Conservation (phyloP, 2,113 vertebrate species). For the Electrona antarctica region DNA sequence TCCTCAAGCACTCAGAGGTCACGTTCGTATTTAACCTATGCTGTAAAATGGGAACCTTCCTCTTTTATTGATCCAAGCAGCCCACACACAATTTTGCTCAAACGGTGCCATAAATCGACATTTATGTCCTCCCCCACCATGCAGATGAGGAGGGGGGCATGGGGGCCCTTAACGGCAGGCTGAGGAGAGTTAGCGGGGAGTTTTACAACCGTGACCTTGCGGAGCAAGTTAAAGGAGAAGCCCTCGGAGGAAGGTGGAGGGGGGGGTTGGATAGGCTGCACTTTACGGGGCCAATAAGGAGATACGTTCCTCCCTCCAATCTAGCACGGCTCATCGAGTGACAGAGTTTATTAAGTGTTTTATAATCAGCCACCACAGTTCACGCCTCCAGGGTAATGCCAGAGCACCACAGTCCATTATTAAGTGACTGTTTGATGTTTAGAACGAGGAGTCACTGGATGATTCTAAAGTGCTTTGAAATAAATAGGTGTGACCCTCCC, state of each 20-base stretch:
- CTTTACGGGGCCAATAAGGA: constrained; percentile 58
- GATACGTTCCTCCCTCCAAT: constrained; percentile 33
- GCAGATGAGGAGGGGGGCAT: constrained; percentile 70
- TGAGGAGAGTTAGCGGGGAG: constrained; percentile 41
- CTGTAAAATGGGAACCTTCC: constrained; percentile 30
- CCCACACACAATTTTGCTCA: constrained; percentile 50
- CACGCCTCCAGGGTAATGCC: constrained; percentile 22
- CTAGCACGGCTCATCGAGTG: constrained; percentile 43
- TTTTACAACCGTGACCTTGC: constrained; percentile 65
- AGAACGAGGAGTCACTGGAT: too few species aligned
- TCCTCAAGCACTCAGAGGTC: constrained; percentile 39
- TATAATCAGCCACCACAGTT: constrained; percentile 45
- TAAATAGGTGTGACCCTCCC: too few species aligned
- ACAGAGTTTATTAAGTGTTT: constrained; percentile 43
- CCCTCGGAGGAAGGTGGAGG: constrained; percentile 12
- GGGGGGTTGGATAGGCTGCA: constrained; percentile 56
- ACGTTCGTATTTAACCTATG: constrained; percentile 33
- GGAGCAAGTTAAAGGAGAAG: constrained; percentile 42
- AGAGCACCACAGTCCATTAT: neutral
- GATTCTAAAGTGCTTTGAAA: too few species aligned
- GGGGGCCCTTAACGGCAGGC: constrained; percentile 44
- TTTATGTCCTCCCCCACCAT: constrained; percentile 54
- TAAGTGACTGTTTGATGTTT: too few species aligned
- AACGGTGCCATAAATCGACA: constrained; percentile 62
- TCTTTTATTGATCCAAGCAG: constrained; percentile 44